Conservation (phyloP, 2,113 vertebrate genomes). For the Cynoglossus semilaevis region DNA sequence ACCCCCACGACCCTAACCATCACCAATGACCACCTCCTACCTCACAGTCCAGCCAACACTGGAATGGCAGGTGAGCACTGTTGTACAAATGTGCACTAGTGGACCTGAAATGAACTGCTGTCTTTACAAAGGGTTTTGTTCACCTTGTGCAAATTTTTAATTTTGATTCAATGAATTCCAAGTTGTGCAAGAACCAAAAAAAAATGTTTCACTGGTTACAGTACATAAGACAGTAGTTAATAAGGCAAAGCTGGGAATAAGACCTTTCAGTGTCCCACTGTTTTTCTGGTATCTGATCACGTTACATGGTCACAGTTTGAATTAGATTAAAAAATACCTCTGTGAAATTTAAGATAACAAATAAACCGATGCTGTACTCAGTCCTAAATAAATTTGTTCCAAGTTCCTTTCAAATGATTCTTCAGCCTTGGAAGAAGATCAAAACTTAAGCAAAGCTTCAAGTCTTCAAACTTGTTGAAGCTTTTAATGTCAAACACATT, state of each 20-base stretch:
- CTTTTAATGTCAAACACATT: too few relatives aligned
- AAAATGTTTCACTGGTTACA: neutral
- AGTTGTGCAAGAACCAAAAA: neutral
- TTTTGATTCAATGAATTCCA: too few relatives aligned
- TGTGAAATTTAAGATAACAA: neutral
- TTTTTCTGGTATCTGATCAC: too few relatives aligned
- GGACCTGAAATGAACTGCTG: neutral
- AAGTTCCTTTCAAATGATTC: neutral
- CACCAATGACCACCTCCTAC: constrained; percentile 84
- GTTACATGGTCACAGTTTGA: too few relatives aligned
- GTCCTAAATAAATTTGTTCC: neutral
- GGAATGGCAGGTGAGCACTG: constrained; percentile 65
- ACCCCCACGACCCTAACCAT: constrained; percentile 78
- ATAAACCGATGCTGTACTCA: neutral
- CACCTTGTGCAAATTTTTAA: neutral
- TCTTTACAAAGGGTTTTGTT: neutral
- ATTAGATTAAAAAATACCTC: neutral
- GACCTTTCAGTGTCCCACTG: too few relatives aligned
- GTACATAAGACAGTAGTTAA: neutral
- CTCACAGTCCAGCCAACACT: constrained; percentile 73
- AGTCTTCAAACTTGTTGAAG: neutral
- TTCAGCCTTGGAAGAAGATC: too few relatives aligned
- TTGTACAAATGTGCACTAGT: neutral
- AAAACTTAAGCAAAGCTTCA: too few relatives aligned
- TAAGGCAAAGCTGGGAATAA: too few relatives aligned